Evolutionary conservation across 2,888 invertebrate species (phyloP), one percentile per base, ranked within the genome.

Genomic region (Byasa hedistus): DNA sequence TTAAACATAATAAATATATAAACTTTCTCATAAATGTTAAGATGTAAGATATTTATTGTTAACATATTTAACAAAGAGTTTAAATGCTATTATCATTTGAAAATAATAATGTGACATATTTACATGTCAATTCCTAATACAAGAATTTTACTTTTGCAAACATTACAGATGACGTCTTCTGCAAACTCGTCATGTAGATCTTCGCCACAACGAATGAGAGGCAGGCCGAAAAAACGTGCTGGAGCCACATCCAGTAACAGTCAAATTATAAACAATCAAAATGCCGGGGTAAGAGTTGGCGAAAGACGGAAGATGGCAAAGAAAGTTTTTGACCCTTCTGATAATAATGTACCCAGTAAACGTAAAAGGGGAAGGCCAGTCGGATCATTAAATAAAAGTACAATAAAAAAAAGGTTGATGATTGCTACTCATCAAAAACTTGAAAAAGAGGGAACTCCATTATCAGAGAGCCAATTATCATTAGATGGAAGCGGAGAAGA

Each of bases 281-380:
- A 82, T 76, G 82, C 88, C 7, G 89, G 80, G 21, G 89, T 93
- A 10, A 86, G 94, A 48, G 93, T 93, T 23, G 94, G 94, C 12
- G 94, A 93, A 74, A 83, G 94, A 70, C 85, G 94, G 64, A 94
- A 95, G 94, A 94, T 96, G 92, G 96, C 96, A 0, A 96, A 96
- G 79, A 95, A 95, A 80, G 96, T 97, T 0, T 97, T 96, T 79
- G 96, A 97, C 85, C 97, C 97, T 3, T 96, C 96, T 0, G 96
- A 96, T 76, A 95, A 95, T 72, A 95, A 96, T 83, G 87, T 96
- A 51, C 96, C 96, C 15, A 93, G 93, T 73, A 94, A 94, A 78
- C 88, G 95, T 57, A 95, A 95, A 84, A 88, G 95, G 68, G 95
- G 95, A 1, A 91, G 95, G 59, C 94, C 95, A 17, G 89, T 94